Conservation (phyloP, 2,888 invertebrate genomes). For the Andrena hattorfiana region DNA sequence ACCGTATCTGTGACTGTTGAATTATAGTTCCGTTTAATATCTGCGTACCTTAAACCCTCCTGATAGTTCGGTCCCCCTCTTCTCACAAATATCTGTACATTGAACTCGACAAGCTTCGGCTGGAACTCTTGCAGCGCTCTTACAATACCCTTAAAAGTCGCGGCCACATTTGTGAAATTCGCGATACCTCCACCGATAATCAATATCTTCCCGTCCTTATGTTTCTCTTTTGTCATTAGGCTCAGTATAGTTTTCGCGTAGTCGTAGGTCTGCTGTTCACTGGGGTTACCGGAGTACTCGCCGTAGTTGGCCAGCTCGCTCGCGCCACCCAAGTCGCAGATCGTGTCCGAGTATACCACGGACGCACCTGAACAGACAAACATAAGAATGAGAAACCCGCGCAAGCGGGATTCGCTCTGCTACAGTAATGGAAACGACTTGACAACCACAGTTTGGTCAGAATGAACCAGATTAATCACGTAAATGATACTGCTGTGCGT, state of each 20-base stretch:
- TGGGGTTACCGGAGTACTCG: slow-evolving; percentile 99
- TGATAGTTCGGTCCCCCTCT: slow-evolving; percentile 99
- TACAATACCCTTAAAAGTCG: slow-evolving; percentile 99
- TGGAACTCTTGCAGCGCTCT: slow-evolving; percentile 97
- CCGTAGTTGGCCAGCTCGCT: slow-evolving; percentile 99
- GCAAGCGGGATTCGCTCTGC: slow-evolving; percentile 87
- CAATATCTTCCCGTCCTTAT: slow-evolving; percentile 89
- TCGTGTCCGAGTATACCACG: slow-evolving; percentile 99
- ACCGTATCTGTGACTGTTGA: not conserved
- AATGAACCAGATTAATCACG: slow-evolving; percentile 60
- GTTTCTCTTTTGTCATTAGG: slow-evolving; percentile 92
- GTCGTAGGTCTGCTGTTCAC: slow-evolving; percentile 99
- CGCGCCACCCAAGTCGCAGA: slow-evolving; percentile 98
- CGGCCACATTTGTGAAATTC: slow-evolving; percentile 99
- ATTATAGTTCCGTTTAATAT: not conserved
- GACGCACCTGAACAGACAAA: slow-evolving; percentile 89
- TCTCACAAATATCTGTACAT: slow-evolving; percentile 97
- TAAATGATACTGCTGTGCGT: slow-evolving; percentile 57
- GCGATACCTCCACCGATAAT: slow-evolving; percentile 99
- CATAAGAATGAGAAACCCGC: slow-evolving; percentile 88
- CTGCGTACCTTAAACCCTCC: slow-evolving; percentile 92
- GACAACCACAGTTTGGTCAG: slow-evolving; percentile 62
- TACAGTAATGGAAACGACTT: slow-evolving; percentile 39
- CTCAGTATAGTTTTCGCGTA: slow-evolving; percentile 99
- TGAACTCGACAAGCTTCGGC: slow-evolving; percentile 94